Conservation (phyloP, 2,797 vertebrate species). For the Onychomys torridus region DNA sequence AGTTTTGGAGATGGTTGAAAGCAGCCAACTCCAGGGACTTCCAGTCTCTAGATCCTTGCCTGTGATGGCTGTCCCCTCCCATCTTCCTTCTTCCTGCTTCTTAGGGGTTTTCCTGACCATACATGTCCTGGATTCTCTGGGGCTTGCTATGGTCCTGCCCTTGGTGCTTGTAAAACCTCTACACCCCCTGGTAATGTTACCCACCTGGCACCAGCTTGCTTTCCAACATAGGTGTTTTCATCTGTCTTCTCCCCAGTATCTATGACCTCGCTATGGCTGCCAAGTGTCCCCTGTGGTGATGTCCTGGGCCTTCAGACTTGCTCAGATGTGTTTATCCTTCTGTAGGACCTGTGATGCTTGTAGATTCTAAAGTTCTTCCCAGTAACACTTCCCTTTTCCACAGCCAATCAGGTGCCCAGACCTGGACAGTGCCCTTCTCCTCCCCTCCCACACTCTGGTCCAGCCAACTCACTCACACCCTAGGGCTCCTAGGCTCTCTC, state of each 20-base stretch:
- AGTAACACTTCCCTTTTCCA: no score
- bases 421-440: background rate
- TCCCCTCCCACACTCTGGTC: no score
- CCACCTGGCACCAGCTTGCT: background rate
- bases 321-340: background rate
- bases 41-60: background rate
- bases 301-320: background rate
- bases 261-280: background rate
- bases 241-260: background rate
- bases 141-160: background rate
- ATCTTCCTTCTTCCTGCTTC: background rate
- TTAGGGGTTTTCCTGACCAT: background rate
- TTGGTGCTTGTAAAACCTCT: background rate
- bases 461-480: background rate
- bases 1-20: background rate
- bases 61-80: accelerated
- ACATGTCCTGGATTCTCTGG: background rate
- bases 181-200: background rate
- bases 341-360: background rate
- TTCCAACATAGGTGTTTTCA: background rate
- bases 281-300: background rate
- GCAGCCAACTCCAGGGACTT: background rate
- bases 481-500: background rate
- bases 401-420: background rate
- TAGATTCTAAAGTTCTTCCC: background rate